Evolutionary conservation across 1,140 invertebrate genomes (phyloP), one percentile per base, ranked within the genome.

Genomic region (Drosophila subobscura): DNA sequence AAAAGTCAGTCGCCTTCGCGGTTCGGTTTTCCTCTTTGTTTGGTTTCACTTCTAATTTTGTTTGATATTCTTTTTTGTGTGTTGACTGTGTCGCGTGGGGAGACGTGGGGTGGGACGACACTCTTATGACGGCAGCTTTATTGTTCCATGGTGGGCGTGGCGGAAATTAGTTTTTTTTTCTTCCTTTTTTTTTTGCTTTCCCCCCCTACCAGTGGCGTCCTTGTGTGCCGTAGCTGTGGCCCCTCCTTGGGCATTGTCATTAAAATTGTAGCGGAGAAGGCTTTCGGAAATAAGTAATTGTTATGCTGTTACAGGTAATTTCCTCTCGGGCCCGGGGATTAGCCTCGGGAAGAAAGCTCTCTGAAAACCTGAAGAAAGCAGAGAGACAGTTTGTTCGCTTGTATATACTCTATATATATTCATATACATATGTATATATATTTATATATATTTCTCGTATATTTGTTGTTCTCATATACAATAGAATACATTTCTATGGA

Each of bases 101-200:
- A 20, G 16, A 20, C 16, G 0, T 20, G 16, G 16, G 16, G 16
- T 0, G 16, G 5, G 25, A 5, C 0, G 25, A 5, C 25, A 27
- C 64, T 61, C 42, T 55, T 60, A 52, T 66, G 72, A 41, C 46
- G 23, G 50, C 33, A 47, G 44, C 45, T 55, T 73, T 75, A 76
- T 76, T 76, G 72, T 68, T 55, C 33, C 14, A 29, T 8, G 50
- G 75, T 68, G 44, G 75, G 75, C 76, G 76, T 78, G 76, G 61
- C 76, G 76, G 76, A 78, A 78, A 78, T 78, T 78, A 78, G 76
- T 78, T 78, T 78, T 78, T 76, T 73, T 61, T n/a, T n/a, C n/a
- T n/a, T n/a, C n/a, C n/a, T n/a, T 22, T 12, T 27, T 12, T 46
- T 2, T 40, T 41, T 12, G 22, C 49, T 42, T 53, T 53, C 37